phyloP scores from a whole-genome alignment of 2,888 invertebrate genomes.

The Hydrotaea diabolus region DNA sequence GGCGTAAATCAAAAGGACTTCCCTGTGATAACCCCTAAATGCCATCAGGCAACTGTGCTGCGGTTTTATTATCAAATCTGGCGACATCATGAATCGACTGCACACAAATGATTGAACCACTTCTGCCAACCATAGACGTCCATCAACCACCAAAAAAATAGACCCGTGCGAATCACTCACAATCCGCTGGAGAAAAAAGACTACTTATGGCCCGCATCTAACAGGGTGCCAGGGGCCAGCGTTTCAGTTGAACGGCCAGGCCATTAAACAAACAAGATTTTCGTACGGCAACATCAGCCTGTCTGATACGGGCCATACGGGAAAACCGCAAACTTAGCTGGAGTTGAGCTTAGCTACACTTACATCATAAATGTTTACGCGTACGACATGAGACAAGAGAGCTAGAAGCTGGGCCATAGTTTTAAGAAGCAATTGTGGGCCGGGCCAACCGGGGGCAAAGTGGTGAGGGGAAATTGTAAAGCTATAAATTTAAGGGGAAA shows the following conservation, averaged over 20 bases:
- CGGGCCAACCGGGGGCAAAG: background rate
- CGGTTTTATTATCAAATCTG: background rate
- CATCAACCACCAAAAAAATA: constrained; percentile 5
- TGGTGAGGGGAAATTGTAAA: constrained; percentile 21
- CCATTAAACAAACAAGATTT: background rate
- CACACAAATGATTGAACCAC: background rate
- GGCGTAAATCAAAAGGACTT: too few species aligned
- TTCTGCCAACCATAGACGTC: constrained; percentile 14
- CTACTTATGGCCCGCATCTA: background rate
- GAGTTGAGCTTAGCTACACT: constrained; percentile 4
- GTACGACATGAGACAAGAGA: constrained; percentile 33
- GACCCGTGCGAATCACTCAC: background rate
- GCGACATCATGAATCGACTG: background rate
- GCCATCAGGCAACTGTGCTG: constrained; percentile 13
- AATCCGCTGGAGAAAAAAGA: background rate
- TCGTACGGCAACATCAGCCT: background rate
- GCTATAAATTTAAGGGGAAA: constrained; percentile 32
- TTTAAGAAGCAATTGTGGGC: background rate
- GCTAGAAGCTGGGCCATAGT: background rate
- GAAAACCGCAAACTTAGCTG: background rate
- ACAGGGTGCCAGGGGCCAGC: constrained; percentile 2
- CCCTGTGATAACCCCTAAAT: too few species aligned
- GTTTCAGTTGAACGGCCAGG: constrained; percentile 16
- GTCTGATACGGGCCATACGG: too few species aligned
- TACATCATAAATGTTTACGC: constrained; percentile 27